Percentiles rank a stretch among this genome's conserved stretches.
Conservation (phyloP, 1,140 invertebrate species). For the Aphaenogaster rudis region DNA sequence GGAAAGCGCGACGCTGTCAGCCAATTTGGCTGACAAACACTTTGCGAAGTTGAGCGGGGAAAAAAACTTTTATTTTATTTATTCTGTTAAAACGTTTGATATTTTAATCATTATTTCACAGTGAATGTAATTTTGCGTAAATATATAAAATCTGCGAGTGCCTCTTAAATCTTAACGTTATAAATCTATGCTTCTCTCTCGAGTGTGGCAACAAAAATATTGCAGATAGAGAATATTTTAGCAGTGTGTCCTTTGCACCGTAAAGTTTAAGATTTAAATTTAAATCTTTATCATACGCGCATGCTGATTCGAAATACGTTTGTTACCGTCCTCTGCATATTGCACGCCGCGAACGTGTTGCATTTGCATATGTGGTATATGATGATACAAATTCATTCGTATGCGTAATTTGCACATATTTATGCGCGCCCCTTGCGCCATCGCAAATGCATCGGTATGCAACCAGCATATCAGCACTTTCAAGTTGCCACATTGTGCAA, state of each 20-base stretch:
- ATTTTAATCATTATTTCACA: slow-evolving; percentile 10
- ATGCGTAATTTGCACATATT: slow-evolving; percentile 46
- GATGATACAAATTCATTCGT: slow-evolving; percentile 47
- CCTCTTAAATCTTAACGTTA: neutral
- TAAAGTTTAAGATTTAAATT: slow-evolving; percentile 38
- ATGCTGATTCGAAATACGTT: slow-evolving; percentile 31
- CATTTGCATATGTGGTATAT: slow-evolving; percentile 38
- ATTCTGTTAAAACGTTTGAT: neutral
- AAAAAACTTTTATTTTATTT: neutral
- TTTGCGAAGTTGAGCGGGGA: neutral
- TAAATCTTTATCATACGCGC: slow-evolving; percentile 14
- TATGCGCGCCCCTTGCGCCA: slow-evolving; percentile 29
- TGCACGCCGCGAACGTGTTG: slow-evolving; percentile 13
- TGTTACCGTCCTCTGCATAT: slow-evolving; percentile 37
- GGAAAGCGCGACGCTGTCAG: neutral
- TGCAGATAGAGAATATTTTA: neutral
- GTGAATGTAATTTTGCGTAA: neutral
- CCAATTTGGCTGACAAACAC: neutral
- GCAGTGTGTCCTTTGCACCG: slow-evolving; percentile 1
- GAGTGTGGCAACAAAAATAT: neutral
- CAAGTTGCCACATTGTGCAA: slow-evolving; percentile 31
- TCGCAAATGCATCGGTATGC: slow-evolving; percentile 22
- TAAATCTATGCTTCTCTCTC: neutral
- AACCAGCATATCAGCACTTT: slow-evolving; percentile 45
- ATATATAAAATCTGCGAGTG: neutral